Conservation (phyloP, 2,888 invertebrate genomes). For the Stramonita haemastoma region DNA sequence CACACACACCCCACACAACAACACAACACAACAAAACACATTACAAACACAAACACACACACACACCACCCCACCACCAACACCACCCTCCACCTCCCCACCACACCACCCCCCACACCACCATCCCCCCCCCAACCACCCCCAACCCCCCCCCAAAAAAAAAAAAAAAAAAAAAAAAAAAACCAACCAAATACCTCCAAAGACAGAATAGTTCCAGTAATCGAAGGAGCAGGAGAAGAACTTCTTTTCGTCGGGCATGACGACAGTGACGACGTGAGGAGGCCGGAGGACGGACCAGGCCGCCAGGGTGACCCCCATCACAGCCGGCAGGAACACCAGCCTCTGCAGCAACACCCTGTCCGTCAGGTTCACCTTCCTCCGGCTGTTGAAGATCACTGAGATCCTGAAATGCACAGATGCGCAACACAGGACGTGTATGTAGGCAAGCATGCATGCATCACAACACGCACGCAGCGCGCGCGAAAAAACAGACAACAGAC, state of each 20-base stretch:
- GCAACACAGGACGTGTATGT: too few relatives aligned
- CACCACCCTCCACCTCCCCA: too few relatives aligned
- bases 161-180: slow-evolving; percentile 80
- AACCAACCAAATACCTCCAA: slow-evolving; percentile 83
- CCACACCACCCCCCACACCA: too few relatives aligned
- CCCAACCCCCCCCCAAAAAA: neutral
- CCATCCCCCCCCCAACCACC: too few relatives aligned
- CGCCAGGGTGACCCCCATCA: slow-evolving; percentile 91
- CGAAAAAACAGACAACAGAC: too few relatives aligned
- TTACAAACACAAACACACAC: too few relatives aligned
- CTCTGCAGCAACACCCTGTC: slow-evolving; percentile 94
- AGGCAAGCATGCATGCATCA: too few relatives aligned
- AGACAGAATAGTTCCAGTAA: slow-evolving; percentile 96
- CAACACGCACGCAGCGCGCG: too few relatives aligned
- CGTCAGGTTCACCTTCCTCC: slow-evolving; percentile 91
- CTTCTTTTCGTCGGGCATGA: slow-evolving; percentile 82
- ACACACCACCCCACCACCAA: too few relatives aligned
- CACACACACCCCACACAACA: neutral
- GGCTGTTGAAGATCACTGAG: slow-evolving; percentile 46
- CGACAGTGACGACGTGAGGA: slow-evolving; percentile 55
- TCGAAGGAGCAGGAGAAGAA: slow-evolving; percentile 94
- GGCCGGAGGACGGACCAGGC: slow-evolving; percentile 87
- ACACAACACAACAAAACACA: too few relatives aligned
- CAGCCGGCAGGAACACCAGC: slow-evolving; percentile 93
- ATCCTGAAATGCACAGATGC: too few relatives aligned